phyloP scores from a whole-genome alignment of 2,888 invertebrate genomes.

The Megamerina dolium region DNA sequence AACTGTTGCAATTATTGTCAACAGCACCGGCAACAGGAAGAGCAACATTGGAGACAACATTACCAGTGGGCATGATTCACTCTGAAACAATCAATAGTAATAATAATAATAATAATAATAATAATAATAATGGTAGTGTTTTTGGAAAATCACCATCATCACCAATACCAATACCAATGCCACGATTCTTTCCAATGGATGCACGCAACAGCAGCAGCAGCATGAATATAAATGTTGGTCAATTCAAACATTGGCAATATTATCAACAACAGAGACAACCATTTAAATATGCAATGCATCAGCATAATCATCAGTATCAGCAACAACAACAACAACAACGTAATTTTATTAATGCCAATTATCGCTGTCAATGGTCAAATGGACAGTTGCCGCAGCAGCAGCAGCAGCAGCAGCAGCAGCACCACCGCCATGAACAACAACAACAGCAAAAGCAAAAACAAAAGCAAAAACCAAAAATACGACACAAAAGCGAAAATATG shows the following conservation, averaged over 20 bases:
- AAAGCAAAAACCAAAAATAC: too few species aligned
- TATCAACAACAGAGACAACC: constrained; percentile 1
- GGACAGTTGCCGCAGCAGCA: neutral
- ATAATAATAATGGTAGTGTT: neutral
- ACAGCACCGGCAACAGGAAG: neutral
- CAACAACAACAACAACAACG: constrained; percentile 9
- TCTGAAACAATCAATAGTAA: neutral
- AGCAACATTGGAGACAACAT: too few species aligned
- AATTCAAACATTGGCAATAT: constrained; percentile 2
- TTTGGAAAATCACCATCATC: neutral
- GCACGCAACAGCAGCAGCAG: neutral
- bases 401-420: neutral
- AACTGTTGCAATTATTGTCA: too few species aligned
- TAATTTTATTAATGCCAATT: constrained; percentile 5
- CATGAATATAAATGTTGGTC: neutral
- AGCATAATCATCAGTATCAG: constrained; percentile 5
- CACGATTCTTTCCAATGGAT: neutral
- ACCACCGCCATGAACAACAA: neutral
- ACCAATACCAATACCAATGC: too few species aligned
- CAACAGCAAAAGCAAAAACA: neutral
- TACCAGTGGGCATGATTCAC: too few species aligned
- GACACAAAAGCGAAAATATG: neutral
- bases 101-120: neutral
- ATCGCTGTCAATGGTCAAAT: constrained; percentile 4
- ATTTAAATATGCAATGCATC: too few species aligned